A percentile compares a stretch with the other conserved stretches of the same genome.
phyloP scores from a whole-genome alignment of 2,797 vertebrate species.

The Eupleurogrammus muticus region DNA sequence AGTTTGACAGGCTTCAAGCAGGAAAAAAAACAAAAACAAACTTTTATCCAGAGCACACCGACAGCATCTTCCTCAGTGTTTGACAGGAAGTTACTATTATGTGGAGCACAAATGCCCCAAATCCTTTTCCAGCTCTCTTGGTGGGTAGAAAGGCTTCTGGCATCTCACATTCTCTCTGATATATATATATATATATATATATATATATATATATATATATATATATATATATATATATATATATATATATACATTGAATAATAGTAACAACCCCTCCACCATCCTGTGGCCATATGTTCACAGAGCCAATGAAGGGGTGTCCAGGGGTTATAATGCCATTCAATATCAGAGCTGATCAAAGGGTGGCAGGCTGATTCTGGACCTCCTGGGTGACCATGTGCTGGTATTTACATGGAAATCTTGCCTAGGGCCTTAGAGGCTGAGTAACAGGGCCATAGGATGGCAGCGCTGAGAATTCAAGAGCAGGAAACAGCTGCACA shows the following conservation, averaged over 20 bases:
- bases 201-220: too few relatives aligned
- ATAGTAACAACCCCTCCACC: slow-evolving; percentile 59
- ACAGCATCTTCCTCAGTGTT: slow-evolving; percentile 34
- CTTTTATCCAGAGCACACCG: slow-evolving; percentile 54
- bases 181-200: too few relatives aligned
- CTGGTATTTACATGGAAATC: slow-evolving; percentile 64
- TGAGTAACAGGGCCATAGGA: slow-evolving; percentile 38
- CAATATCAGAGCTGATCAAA: slow-evolving; percentile 73
- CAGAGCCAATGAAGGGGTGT: slow-evolving; percentile 56
- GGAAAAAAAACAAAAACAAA: slow-evolving; percentile 20
- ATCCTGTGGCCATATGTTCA: slow-evolving; percentile 73
- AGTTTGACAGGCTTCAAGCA: slow-evolving; percentile 33
- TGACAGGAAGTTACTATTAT: slow-evolving; percentile 53
- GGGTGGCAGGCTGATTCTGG: slow-evolving; percentile 47
- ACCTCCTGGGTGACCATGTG: slow-evolving; percentile 61
- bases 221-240: too few relatives aligned
- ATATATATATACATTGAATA: too few relatives aligned
- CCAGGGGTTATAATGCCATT: slow-evolving; percentile 67
- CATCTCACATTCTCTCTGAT: slow-evolving; percentile 49
- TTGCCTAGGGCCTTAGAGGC: slow-evolving; percentile 39
- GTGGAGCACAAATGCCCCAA: slow-evolving; percentile 47
- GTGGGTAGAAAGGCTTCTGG: slow-evolving; percentile 58
- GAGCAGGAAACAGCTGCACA: slow-evolving; percentile 4
- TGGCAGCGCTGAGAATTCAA: slow-evolving; percentile 19
- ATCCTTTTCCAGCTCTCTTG: slow-evolving; percentile 52